A percentile compares a stretch with the other conserved stretches of the same genome.
Evolutionary conservation across 2,113 vertebrate genomes (phyloP).

Genomic region (Oxyura jamaicensis): DNA sequence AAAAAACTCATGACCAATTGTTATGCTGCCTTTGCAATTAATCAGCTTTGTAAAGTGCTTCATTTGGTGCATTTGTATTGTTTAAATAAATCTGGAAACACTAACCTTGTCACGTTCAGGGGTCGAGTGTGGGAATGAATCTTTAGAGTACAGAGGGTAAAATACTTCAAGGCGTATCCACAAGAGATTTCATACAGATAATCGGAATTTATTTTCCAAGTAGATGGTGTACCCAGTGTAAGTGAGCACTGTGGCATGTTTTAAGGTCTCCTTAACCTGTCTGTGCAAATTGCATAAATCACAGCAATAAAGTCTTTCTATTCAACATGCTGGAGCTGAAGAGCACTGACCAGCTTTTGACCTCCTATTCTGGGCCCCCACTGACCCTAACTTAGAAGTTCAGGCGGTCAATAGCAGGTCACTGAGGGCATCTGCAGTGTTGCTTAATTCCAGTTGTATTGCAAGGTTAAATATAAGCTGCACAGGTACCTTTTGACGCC

Average conservation of each 20-base stretch:
- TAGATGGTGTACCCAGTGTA: slow-evolving; percentile 74
- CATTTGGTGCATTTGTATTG: slow-evolving; percentile 74
- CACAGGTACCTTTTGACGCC: slow-evolving; percentile 65
- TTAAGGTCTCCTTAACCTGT: slow-evolving; percentile 86
- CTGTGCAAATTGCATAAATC: slow-evolving; percentile 93
- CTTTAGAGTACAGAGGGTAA: slow-evolving; percentile 76
- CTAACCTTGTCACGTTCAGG: slow-evolving; percentile 80
- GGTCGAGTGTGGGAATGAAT: slow-evolving; percentile 84
- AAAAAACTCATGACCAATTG: slow-evolving; percentile 84
- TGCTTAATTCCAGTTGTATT: slow-evolving; percentile 80
- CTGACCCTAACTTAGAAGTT: slow-evolving; percentile 92
- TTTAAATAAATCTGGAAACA: slow-evolving; percentile 84
- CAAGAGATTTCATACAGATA: slow-evolving; percentile 83
- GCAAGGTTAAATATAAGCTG: slow-evolving; percentile 75
- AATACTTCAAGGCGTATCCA: slow-evolving; percentile 84
- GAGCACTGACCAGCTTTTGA: slow-evolving; percentile 91
- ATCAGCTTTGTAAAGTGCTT: slow-evolving; percentile 81
- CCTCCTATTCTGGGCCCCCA: slow-evolving; percentile 87
- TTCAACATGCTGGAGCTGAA: slow-evolving; percentile 78
- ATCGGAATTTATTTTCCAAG: slow-evolving; percentile 88
- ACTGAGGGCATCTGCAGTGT: slow-evolving; percentile 74
- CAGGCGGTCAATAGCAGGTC: slow-evolving; percentile 96
- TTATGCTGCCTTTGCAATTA: slow-evolving; percentile 81
- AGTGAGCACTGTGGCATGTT: slow-evolving; percentile 78
- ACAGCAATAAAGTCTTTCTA: slow-evolving; percentile 86